Percentiles rank a stretch among this genome's conserved stretches.
phyloP scores from a whole-genome alignment of 1,140 invertebrate genomes.

The Pogonognathellus flavescens region DNA sequence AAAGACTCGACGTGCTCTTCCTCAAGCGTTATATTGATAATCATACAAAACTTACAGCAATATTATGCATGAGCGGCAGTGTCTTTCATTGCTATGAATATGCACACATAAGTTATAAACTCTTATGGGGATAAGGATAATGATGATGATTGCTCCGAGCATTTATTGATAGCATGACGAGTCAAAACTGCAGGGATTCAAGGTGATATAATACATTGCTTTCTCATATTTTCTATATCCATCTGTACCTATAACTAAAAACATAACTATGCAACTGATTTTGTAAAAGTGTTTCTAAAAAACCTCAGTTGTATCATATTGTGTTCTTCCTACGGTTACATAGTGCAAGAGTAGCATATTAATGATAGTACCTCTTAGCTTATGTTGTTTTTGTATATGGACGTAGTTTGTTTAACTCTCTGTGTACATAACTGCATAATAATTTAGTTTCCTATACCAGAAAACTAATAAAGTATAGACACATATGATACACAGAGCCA shows the following conservation, averaged over 20 bases:
- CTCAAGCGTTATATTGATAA: not conserved
- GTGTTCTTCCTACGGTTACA: not conserved
- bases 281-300: not conserved
- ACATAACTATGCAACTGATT: conserved; percentile 1
- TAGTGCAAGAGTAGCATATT: conserved; percentile 21
- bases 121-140: conserved; percentile 29
- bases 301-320: not conserved
- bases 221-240: not conserved
- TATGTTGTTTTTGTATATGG: not conserved
- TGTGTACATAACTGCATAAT: conserved; percentile 47
- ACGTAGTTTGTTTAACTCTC: conserved; percentile 34
- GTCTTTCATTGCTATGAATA: not conserved
- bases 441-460: conserved; percentile 11
- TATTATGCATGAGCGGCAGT: not conserved
- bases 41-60: not conserved
- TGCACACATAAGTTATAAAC: not conserved
- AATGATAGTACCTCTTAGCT: not conserved
- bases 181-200: conserved; percentile 53
- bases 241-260: not conserved
- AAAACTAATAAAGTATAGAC: not conserved
- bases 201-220: conserved; percentile 18
- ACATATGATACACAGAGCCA: too few species aligned
- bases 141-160: conserved; percentile 60
- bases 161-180: conserved; percentile 62
- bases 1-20: not conserved